Evolutionary conservation across 2,888 invertebrate species (phyloP), one percentile per base, ranked within the genome.

Genomic region (Ennomos fuscantarius): DNA sequence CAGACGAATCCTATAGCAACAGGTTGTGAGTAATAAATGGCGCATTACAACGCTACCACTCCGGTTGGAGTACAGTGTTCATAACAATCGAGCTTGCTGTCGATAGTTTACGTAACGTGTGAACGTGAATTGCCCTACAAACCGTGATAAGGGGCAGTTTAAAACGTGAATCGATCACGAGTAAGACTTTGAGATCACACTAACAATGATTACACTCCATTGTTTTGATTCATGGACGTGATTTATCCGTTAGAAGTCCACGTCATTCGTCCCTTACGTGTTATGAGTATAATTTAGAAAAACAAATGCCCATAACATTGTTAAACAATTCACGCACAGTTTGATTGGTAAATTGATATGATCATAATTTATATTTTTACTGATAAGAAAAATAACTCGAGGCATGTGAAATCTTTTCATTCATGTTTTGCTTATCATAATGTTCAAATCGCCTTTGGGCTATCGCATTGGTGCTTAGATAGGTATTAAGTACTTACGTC

Each of bases 221-320:
- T 55, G 49, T 49, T 49, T 11, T 44, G 24, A 39, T 44, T 34
- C 1, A 11, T 6, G 12, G 8, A 37, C 48, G 55, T 49, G 48
- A n/a, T 44, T 44, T 55, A 55, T 55, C 49, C 12, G 12, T 1
- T 12, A 6, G 2, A 45, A 11, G 13, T 10, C 12, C 42, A 33
- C 48, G 48, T 55, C 48, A 55, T 54, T 32, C n/a, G 53, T 53
- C 13, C 39, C 8, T 13, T 51, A 43, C 13, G 52, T 45, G 33
- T 39, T n/a, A 47, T 48, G 40, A 48, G 40, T 40, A n/a, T 48
- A 15, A 40, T 48, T 47, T 1, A 31, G 31, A 37, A 12, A n/a
- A n/a, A 46, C 36, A 15, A n/a, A 10, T 36, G 24, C 24, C 32
- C 9, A 42, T 42, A 42, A 32, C 36, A 37, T 46, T 37, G 36